Conservation (phyloP, 2,888 invertebrate genomes). For the Drosophila ochracea region DNA sequence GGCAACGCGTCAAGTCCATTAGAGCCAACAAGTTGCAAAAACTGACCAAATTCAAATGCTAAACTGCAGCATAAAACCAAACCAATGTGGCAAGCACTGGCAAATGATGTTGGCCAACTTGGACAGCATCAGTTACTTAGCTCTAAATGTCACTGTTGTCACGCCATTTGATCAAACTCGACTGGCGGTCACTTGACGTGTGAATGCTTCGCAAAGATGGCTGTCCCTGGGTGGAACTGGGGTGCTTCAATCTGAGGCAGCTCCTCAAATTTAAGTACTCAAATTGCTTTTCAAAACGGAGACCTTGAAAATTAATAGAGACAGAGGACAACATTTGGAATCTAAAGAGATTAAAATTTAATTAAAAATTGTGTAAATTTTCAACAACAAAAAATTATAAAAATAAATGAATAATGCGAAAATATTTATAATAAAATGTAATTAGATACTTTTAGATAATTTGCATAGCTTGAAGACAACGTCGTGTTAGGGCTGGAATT, state of each 20-base stretch:
- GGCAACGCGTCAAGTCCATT: conserved; percentile 61
- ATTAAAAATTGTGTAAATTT: not conserved
- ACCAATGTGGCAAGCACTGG: conserved; percentile 57
- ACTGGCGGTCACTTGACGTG: conserved; percentile 32
- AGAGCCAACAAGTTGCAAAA: conserved; percentile 70
- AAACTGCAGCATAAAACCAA: conserved; percentile 31
- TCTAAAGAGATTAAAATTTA: no score
- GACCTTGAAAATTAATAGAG: not conserved
- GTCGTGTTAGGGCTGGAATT: no score
- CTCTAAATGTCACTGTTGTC: conserved; percentile 55
- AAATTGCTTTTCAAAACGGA: not conserved
- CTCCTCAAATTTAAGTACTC: not conserved
- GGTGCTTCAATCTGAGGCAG: not conserved
- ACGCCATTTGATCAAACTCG: conserved; percentile 57
- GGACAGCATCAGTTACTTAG: conserved; percentile 22
- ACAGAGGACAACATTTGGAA: not conserved
- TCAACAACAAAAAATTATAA: not conserved
- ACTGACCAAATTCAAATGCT: conserved; percentile 63
- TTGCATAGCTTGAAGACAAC: not conserved
- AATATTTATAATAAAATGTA: not conserved
- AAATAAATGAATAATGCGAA: not conserved
- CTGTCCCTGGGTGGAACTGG: conserved; percentile 19
- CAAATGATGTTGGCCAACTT: conserved; percentile 58
- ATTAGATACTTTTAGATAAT: not conserved
- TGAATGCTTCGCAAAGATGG: conserved; percentile 35